These are phyloP conservation scores for Leptinotarsa undecemlineata DNA, from an alignment of 1,140 invertebrate species.

Conservation along the genomic window DNA sequence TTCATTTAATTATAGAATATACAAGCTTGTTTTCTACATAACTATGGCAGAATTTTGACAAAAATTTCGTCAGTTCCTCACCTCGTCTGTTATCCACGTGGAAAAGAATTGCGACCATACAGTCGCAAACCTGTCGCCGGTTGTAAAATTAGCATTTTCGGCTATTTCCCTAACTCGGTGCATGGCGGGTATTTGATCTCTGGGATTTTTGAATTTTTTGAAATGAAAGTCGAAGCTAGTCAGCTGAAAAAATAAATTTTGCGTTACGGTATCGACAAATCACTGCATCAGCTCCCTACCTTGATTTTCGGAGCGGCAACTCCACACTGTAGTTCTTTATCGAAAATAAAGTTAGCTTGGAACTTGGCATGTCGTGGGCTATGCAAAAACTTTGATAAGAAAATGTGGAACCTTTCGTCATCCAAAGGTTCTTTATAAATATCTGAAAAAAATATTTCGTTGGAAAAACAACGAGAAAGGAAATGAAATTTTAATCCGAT, in stretches of 20 bases:
- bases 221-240: slow-evolving; percentile 68
- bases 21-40: too few species aligned
- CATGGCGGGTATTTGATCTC: slow-evolving; percentile 77
- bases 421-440: slow-evolving; percentile 58
- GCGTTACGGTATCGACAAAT: background rate
- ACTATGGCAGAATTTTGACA: too few species aligned
- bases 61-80: slow-evolving; percentile 41
- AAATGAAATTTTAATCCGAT: too few species aligned
- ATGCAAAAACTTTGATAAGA: slow-evolving; percentile 72
- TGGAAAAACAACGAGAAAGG: background rate
- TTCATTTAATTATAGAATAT: too few species aligned
- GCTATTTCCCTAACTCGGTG: slow-evolving; percentile 64
- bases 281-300: slow-evolving; percentile 46
- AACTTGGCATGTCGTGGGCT: slow-evolving; percentile 70
- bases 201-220: slow-evolving; percentile 61
- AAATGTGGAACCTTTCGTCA: slow-evolving; percentile 61
- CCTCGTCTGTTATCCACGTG: slow-evolving; percentile 78
- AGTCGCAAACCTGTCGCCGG: slow-evolving; percentile 64
- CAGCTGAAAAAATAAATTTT: slow-evolving; percentile 46
- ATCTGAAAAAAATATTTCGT: slow-evolving; percentile 49
- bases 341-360: slow-evolving; percentile 70
- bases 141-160: slow-evolving; percentile 60
- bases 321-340: slow-evolving; percentile 65
- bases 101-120: slow-evolving; percentile 73
- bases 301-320: slow-evolving; percentile 60